Conservation (phyloP, 2,888 invertebrate species). For the Barypeithes pellucidus region DNA sequence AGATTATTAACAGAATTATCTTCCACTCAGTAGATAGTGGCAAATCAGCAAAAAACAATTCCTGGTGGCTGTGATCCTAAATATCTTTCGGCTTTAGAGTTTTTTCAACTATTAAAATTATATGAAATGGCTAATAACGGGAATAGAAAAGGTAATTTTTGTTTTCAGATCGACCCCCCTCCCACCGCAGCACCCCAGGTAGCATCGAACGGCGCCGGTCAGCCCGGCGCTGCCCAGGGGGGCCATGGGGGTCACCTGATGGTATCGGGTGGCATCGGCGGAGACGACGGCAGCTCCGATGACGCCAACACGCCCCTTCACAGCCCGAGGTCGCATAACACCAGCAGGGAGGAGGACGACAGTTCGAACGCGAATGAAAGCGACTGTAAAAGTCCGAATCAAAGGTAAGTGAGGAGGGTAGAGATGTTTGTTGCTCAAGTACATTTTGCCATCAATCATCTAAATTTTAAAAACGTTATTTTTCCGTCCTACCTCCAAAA, state of each 20-base stretch:
- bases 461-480: too few relatives aligned
- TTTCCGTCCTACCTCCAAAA: too few relatives aligned
- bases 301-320: conserved; percentile 69
- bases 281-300: conserved; percentile 64
- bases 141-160: conserved; percentile 9
- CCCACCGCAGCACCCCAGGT: conserved; percentile 35
- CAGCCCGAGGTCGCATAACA: conserved; percentile 75
- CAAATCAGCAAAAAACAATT: too few relatives aligned
- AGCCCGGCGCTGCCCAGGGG: conserved; percentile 45
- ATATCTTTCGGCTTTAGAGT: too few relatives aligned
- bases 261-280: conserved; percentile 30
- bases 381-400: conserved; percentile 81
- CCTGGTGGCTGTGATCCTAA: too few relatives aligned
- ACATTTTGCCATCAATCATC: too few relatives aligned
- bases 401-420: conserved; percentile 72
- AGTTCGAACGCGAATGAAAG: conserved; percentile 80
- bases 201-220: conserved; percentile 56
- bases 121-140: too few relatives aligned
- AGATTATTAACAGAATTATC: too few relatives aligned
- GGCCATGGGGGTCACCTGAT: conserved; percentile 36
- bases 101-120: too few relatives aligned
- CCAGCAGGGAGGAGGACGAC: conserved; percentile 78
- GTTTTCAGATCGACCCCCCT: conserved; percentile 59
- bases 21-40: too few relatives aligned
- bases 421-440: not conserved